Evolutionary conservation across 2,888 invertebrate species (phyloP).

Genomic region (Macroteleia sp.): DNA sequence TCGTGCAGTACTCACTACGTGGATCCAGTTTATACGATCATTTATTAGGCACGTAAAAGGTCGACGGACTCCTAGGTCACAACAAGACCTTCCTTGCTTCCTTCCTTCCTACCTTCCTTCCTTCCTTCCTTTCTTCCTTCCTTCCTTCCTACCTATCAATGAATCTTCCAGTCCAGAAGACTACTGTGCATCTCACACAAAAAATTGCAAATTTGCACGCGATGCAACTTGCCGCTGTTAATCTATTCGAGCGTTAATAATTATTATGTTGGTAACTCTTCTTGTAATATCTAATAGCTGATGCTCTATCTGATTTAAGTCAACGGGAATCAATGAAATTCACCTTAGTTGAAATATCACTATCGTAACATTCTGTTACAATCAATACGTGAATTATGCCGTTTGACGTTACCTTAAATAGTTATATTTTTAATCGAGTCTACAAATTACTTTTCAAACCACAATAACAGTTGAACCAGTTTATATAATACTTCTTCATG

Average conservation of each 20-base stretch:
- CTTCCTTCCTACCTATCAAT: constrained; percentile 58
- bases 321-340: no score
- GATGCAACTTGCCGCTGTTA: constrained; percentile 45
- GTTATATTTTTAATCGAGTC: no score
- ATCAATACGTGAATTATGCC: no score
- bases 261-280: constrained; percentile 2
- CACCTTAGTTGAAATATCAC: no score
- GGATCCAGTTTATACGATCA: constrained; percentile 79
- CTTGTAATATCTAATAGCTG: no score
- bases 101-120: constrained; percentile 59
- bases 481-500: no score
- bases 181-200: constrained; percentile 43
- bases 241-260: constrained; percentile 42
- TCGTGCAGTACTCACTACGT: constrained; percentile 69
- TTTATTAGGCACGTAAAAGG: constrained; percentile 78
- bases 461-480: no score
- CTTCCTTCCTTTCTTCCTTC: constrained; percentile 59
- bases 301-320: no score
- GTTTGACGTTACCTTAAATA: no score
- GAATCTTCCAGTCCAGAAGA: constrained; percentile 28
- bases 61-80: constrained; percentile 70
- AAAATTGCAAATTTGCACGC: constrained; percentile 60
- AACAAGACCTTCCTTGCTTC: constrained; percentile 64
- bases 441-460: no score
- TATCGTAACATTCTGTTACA: no score